phyloP scores from a whole-genome alignment of 2,888 invertebrate genomes.

The Pollenia amentaria region DNA sequence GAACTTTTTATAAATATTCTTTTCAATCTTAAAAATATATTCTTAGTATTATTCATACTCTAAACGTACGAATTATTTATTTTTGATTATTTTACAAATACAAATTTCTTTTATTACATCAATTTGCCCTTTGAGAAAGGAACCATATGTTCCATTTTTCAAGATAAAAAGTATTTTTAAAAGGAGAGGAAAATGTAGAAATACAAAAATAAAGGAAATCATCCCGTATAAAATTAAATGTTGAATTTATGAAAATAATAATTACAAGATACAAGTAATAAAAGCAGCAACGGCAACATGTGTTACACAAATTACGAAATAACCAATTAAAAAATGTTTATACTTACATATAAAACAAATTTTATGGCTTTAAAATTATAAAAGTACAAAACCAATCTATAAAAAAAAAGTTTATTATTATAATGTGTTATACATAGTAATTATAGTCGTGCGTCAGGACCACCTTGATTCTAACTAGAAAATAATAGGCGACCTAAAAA shows the following conservation, averaged over 20 bases:
- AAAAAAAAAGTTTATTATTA: conserved; percentile 3
- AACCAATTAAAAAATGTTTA: conserved; percentile 18
- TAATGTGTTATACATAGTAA: too few relatives aligned
- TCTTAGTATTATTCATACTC: too few relatives aligned
- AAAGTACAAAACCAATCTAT: not conserved
- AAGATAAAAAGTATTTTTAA: conserved; percentile 62
- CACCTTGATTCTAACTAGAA: conserved; percentile 6
- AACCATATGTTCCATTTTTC: conserved; percentile 54
- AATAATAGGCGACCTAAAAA: not conserved
- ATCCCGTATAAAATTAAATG: not conserved
- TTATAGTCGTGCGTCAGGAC: not conserved
- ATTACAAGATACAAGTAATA: conserved; percentile 60
- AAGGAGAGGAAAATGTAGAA: not conserved
- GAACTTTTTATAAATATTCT: too few relatives aligned
- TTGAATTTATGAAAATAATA: conserved; percentile 66
- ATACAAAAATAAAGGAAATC: not conserved
- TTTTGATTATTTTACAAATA: not conserved
- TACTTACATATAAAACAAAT: not conserved
- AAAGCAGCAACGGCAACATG: conserved; percentile 48
- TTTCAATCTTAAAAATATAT: too few relatives aligned
- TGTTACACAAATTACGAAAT: conserved; percentile 49
- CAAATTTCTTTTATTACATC: not conserved
- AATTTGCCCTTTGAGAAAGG: not conserved
- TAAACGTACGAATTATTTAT: not conserved
- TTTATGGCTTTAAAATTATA: conserved; percentile 9